Evolutionary conservation across 2,797 vertebrate species (phyloP), one percentile per base, ranked within the genome.

Genomic region (Cynodonichthys magdalenae): DNA sequence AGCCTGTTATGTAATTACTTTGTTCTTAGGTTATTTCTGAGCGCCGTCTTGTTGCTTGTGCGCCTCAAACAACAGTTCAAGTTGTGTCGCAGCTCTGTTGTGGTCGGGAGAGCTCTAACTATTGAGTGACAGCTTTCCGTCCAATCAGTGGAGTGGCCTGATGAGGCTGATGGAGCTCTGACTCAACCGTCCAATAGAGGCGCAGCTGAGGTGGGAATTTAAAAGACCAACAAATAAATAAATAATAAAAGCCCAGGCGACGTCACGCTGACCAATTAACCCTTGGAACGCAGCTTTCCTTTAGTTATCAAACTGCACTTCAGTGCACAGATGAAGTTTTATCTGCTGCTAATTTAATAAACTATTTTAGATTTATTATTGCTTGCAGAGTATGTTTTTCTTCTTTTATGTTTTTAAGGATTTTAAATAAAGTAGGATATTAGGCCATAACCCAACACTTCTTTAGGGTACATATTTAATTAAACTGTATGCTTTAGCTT

Each of bases 51-150:
- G 29, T 12, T 20, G 15, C 62, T 59, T 12, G 17, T 3, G 53
- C 47, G 18, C 34, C 63, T 58, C 55, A 85, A 84, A 78, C 78
- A 81, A 82, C 79, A 81, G 80, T 82, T 86, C 51, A 90, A 90
- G 67, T 90, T 86, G 64, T 91, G 90, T 92, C 89, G 91, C 90
- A 92, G 91, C 85, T 79, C 62, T 89, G 90, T 91, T 91, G 87
- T 90, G 85, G 76, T 87, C 82, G 79, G 70, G 75, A 81, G 82
- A 87, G 82, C 86, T 72, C 79, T 82, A 91, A 93, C 92, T 91
- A 84, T 82, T 83, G 90, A 93, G 74, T 88, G 92, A 84, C 91
- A 90, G 81, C 60, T 48, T n/a, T 65, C 53, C 8, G 77, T 56
- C 92, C 92, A 93, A 93, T 93, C 90, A 66, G 36, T 17, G 87